Conservation (phyloP, 1,140 invertebrate genomes). For the Neodiprion pinetum region DNA sequence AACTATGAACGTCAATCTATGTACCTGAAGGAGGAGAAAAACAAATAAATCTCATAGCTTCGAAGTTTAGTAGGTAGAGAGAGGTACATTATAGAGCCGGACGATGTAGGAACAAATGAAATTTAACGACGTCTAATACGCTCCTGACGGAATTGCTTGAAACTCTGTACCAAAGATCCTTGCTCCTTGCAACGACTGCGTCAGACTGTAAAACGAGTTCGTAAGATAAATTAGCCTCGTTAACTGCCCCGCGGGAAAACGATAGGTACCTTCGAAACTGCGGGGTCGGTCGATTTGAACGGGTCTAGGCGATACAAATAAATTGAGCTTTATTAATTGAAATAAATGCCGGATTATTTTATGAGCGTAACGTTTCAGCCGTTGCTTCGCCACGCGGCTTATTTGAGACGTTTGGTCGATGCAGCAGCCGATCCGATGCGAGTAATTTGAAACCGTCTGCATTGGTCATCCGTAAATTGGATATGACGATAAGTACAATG, state of each 20-base stretch:
- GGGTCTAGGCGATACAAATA: constrained; percentile 1
- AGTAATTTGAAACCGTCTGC: too few species aligned
- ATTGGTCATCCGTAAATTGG: too few species aligned
- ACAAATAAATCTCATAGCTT: neutral
- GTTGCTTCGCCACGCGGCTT: neutral
- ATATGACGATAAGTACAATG: too few species aligned
- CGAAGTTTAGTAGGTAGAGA: neutral
- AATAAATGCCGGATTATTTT: neutral
- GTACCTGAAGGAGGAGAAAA: neutral
- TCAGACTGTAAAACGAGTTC: constrained; percentile 25
- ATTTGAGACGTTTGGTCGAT: too few species aligned
- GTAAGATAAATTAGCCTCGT: constrained; percentile 45
- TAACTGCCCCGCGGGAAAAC: constrained; percentile 35
- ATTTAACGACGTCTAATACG: neutral
- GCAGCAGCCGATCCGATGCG: too few species aligned
- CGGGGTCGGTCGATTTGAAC: neutral
- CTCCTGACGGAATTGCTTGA: neutral
- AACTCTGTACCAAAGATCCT: neutral
- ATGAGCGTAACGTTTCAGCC: neutral
- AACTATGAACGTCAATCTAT: neutral
- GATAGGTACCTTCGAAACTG: neutral
- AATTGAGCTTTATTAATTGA: constrained; percentile 8
- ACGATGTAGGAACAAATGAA: neutral
- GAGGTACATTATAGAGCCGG: neutral
- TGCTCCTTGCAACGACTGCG: neutral